A percentile compares a stretch with the other conserved stretches of the same genome.
phyloP scores from a whole-genome alignment of 2,888 invertebrate genomes.

The Drosophila meridionalis region DNA sequence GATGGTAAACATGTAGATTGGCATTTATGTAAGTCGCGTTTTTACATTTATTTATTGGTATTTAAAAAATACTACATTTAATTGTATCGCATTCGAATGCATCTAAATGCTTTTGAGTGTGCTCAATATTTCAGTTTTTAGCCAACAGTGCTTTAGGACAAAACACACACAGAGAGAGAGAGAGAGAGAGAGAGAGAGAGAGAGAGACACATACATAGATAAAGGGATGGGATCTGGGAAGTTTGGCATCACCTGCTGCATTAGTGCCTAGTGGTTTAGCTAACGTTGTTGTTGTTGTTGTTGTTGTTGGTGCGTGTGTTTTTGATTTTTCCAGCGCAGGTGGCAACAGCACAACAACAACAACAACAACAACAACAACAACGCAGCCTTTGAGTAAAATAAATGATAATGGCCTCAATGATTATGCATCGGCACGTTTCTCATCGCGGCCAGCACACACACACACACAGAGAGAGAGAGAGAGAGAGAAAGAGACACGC shows the following conservation, averaged over 20 bases:
- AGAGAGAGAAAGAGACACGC: conserved; percentile 1
- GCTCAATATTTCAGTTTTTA: conserved; percentile 11
- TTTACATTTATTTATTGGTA: background rate
- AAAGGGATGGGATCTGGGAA: background rate
- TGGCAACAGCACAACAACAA: conserved; percentile 46
- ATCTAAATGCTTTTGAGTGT: background rate
- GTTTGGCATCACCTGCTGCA: conserved; percentile 37
- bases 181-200: too few species aligned
- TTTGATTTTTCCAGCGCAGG: conserved; percentile 66
- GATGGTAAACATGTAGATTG: too few species aligned
- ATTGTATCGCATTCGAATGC: background rate
- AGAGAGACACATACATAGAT: background rate
- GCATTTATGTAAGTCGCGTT: background rate
- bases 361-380: conserved; percentile 31
- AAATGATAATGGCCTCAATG: conserved; percentile 81
- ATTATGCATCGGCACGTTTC: conserved; percentile 84
- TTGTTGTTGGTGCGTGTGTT: conserved; percentile 66
- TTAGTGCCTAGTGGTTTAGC: conserved; percentile 50
- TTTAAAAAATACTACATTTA: conserved; percentile 3
- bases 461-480: conserved; percentile 9
- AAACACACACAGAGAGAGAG: background rate
- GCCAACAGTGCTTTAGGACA: background rate
- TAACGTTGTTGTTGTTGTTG: conserved; percentile 41
- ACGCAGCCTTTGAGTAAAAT: conserved; percentile 70
- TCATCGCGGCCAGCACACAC: conserved; percentile 64